Base-by-base conservation (phyloP, 2,888 invertebrate genomes). In the Melanotus villosus region DNA sequence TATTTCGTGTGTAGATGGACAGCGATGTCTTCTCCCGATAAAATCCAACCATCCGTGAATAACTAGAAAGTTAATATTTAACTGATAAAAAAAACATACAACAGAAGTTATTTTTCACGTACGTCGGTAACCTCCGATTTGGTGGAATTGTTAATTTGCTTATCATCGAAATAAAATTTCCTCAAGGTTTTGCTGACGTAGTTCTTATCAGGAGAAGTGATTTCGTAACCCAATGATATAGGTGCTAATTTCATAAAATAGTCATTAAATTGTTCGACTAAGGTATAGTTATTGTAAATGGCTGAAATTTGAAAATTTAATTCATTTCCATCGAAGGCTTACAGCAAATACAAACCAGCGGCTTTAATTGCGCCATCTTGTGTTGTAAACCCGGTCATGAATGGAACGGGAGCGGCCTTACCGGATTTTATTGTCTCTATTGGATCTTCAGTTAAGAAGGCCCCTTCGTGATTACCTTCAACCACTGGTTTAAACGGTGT, bases 401-500 rank as follows among this genome's bases (percentile, higher is more conserved):
- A 90, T 0, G 93, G 93, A 0, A 92, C 87, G 41, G 87, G 83
- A 32, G 82, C 81, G 3, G 89, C 83, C 0, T 85, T 84, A 0
- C 89, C 88, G 1, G 85, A 79, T 47, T 86, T 85, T 12, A 87
- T 81, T 21, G 87, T 78, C 14, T 84, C 78, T 1, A 89, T 84
- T 0, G 93, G 92, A 75, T 89, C 87, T 70, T 88, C 87, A 0
- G 88, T 89, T 6, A 95, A 78, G 79, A 95, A 93, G 0, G 93
- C 92, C 0, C 89, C 91, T 0, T 88, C 86, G 6, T 89, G 87
- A 47, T 89, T 84, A 0, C 90, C 90, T 79, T 95, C 95, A 0
- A 92, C 86, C 0, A 92, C 91, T 0, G 94, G 93, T 76, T 91
- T 92, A 79, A 94, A 94, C 0, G 93, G 91, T 70, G 93, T 91